Evolutionary conservation across 1,140 invertebrate species (phyloP).

Genomic region (Rhynchophorus ferrugineus): DNA sequence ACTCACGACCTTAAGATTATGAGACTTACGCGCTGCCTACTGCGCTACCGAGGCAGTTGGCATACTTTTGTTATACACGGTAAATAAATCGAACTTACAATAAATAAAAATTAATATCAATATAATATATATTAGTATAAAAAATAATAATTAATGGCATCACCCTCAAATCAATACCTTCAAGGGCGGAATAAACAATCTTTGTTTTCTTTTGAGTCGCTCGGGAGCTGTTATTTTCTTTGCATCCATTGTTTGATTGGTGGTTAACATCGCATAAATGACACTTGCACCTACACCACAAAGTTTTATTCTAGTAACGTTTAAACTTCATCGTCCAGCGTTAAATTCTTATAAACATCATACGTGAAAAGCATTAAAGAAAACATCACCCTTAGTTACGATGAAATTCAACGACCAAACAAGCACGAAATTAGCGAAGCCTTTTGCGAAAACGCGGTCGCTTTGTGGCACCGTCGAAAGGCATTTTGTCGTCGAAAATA

Average conservation of each 20-base stretch:
- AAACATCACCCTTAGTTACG: too few relatives aligned
- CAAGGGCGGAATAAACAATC: background rate
- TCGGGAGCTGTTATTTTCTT: slow-evolving; percentile 21
- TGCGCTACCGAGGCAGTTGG: slow-evolving; percentile 72
- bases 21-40: slow-evolving; percentile 93
- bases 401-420: too few relatives aligned
- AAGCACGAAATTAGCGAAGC: too few relatives aligned
- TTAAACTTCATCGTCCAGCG: too few relatives aligned
- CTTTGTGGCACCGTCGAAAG: background rate
- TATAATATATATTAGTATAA: background rate
- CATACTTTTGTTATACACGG: background rate
- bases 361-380: too few relatives aligned
- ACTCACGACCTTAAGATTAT: slow-evolving; percentile 81
- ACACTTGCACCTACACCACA: background rate
- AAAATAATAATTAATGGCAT: background rate
- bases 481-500: background rate
- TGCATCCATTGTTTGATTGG: slow-evolving; percentile 12
- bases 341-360: too few relatives aligned
- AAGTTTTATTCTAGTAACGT: too few relatives aligned
- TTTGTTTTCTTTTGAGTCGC: slow-evolving; percentile 21
- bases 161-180: background rate
- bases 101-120: background rate
- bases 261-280: background rate
- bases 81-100: background rate
- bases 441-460: background rate